Percentiles rank a stretch among this genome's conserved stretches.
phyloP scores from a whole-genome alignment of 1,140 invertebrate genomes.

The Sinonovacula constricta region DNA sequence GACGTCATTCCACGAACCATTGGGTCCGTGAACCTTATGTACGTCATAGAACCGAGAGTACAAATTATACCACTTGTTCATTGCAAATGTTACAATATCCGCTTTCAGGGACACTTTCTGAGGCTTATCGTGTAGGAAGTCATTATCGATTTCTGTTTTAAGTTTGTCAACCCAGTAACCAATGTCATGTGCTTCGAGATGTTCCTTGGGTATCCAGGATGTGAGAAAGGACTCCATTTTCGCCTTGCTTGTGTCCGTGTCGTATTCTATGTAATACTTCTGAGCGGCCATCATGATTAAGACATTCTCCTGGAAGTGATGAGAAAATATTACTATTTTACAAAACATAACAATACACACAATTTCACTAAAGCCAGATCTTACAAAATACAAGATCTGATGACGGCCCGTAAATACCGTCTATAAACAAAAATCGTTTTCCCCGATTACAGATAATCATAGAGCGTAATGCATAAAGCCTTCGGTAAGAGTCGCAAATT shows the following conservation, averaged over 20 bases:
- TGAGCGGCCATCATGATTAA: slow-evolving; percentile 59
- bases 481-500: too few relatives aligned
- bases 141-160: slow-evolving; percentile 52
- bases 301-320: slow-evolving; percentile 58
- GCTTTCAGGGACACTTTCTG: slow-evolving; percentile 49
- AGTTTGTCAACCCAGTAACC: slow-evolving; percentile 51
- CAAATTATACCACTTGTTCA: slow-evolving; percentile 60
- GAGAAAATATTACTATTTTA: too few relatives aligned
- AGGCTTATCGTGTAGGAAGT: slow-evolving; percentile 52
- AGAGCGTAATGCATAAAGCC: too few relatives aligned
- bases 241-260: slow-evolving; percentile 18
- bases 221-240: slow-evolving; percentile 57
- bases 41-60: slow-evolving; percentile 67
- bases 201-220: slow-evolving; percentile 56
- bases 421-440: too few relatives aligned
- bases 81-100: slow-evolving; percentile 61
- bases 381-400: too few relatives aligned
- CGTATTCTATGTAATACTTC: slow-evolving; percentile 62
- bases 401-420: too few relatives aligned
- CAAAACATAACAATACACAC: too few relatives aligned
- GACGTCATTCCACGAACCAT: slow-evolving; percentile 41
- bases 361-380: too few relatives aligned
- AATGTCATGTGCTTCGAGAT: slow-evolving; percentile 21
- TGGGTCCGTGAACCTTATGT: slow-evolving; percentile 47
- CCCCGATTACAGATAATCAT: too few relatives aligned